Conservation (phyloP, 2,888 invertebrate genomes). For the Erebia palarica region DNA sequence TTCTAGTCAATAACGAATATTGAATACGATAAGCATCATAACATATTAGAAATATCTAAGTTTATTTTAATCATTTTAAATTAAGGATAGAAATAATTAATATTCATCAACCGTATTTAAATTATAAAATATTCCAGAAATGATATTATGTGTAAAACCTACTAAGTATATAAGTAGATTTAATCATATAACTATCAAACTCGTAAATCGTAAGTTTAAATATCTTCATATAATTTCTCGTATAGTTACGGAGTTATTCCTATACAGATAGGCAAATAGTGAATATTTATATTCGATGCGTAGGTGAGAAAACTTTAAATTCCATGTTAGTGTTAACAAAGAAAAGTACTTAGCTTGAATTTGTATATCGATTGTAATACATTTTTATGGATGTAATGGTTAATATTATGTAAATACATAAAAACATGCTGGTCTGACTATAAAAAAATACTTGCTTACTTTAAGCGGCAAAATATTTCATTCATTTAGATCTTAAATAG, state of each 20-base stretch:
- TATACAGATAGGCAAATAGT: neutral
- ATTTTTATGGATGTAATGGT: constrained; percentile 14
- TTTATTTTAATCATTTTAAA: no score
- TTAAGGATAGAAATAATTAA: no score
- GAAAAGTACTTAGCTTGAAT: constrained; percentile 35
- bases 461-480: neutral
- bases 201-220: no score
- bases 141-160: no score
- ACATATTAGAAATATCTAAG: no score
- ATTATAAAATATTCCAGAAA: no score
- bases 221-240: no score
- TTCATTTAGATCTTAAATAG: neutral
- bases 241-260: no score
- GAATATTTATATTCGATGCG: constrained; percentile 10
- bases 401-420: constrained; percentile 53
- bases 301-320: constrained; percentile 36
- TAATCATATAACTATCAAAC: no score
- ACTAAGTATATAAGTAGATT: no score
- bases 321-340: constrained; percentile 35
- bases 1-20: constrained; percentile 8
- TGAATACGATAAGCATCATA: no score
- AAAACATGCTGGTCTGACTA: constrained; percentile 61
- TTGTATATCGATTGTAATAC: constrained; percentile 36
- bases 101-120: no score
- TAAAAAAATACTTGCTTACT: constrained; percentile 44